phyloP scores from a whole-genome alignment of 2,113 vertebrate species.

The Pseudorhombus dupliciocellatus region DNA sequence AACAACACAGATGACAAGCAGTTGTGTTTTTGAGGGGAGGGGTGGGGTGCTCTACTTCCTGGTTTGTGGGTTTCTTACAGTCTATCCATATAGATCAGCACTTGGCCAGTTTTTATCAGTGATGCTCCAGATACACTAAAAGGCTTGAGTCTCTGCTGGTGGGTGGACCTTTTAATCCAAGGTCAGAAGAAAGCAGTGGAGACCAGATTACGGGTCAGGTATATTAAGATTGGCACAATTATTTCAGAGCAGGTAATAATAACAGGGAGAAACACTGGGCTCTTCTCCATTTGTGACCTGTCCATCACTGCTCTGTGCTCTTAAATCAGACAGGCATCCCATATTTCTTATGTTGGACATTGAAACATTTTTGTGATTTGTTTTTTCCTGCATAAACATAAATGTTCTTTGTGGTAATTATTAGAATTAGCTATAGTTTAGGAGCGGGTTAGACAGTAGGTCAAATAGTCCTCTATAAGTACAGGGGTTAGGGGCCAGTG shows the following conservation, averaged over 20 bases:
- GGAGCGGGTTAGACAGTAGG: too few relatives aligned
- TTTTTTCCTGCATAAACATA: neutral
- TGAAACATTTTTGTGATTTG: conserved; percentile 19
- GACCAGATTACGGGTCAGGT: conserved; percentile 34
- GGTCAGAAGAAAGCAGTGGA: conserved; percentile 33
- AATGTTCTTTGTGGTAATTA: neutral
- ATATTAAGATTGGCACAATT: conserved; percentile 52
- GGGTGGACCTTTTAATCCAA: conserved; percentile 36
- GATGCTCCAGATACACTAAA: neutral
- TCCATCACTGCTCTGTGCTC: conserved; percentile 26
- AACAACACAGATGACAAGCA: neutral
- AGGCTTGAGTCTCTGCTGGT: conserved; percentile 1
- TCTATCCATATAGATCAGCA: conserved; percentile 38
- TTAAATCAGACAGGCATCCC: conserved; percentile 20
- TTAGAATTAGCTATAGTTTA: too few relatives aligned
- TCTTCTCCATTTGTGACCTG: conserved; percentile 34
- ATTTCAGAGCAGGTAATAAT: conserved; percentile 45
- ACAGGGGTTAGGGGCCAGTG: too few relatives aligned
- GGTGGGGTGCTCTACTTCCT: neutral
- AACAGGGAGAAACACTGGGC: conserved; percentile 32
- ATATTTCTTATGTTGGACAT: conserved; percentile 15
- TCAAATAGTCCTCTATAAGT: too few relatives aligned
- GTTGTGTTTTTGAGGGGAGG: neutral
- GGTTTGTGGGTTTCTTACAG: conserved; percentile 41
- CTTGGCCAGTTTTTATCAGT: neutral